These are phyloP conservation scores for Ursus arctos DNA, from an alignment of 2,113 vertebrate genomes.

Conservation along the genomic window DNA sequence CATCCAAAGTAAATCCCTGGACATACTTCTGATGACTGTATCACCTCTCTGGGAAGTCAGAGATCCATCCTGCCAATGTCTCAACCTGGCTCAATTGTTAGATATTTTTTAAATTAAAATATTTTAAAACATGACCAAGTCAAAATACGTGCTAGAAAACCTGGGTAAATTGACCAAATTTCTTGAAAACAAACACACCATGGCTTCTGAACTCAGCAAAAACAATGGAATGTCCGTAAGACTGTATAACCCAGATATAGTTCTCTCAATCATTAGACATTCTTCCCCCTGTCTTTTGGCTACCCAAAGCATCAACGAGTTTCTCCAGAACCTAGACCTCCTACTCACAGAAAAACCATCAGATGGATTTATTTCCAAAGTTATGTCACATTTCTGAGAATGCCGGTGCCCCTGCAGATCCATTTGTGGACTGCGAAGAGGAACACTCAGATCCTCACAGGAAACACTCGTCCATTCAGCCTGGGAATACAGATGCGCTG, in stretches of 20 bases:
- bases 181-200: neutral
- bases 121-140: constrained; percentile 36
- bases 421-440: neutral
- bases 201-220: neutral
- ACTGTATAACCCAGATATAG: neutral
- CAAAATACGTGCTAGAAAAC: neutral
- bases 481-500: neutral
- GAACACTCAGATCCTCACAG: neutral
- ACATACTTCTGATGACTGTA: neutral
- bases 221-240: neutral
- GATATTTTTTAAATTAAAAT: neutral
- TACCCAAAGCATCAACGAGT: neutral
- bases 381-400: neutral
- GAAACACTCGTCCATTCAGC: neutral
- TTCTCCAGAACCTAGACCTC: constrained; percentile 1
- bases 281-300: neutral
- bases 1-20: constrained; percentile 8
- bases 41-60: neutral
- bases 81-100: neutral
- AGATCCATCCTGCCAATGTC: neutral
- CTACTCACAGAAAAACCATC: neutral
- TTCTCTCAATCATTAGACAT: neutral
- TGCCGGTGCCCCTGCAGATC: neutral
- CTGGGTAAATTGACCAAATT: neutral
- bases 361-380: constrained; percentile 52